Evolutionary conservation across 2,113 vertebrate genomes (phyloP).

Genomic region (Otus sunia): DNA sequence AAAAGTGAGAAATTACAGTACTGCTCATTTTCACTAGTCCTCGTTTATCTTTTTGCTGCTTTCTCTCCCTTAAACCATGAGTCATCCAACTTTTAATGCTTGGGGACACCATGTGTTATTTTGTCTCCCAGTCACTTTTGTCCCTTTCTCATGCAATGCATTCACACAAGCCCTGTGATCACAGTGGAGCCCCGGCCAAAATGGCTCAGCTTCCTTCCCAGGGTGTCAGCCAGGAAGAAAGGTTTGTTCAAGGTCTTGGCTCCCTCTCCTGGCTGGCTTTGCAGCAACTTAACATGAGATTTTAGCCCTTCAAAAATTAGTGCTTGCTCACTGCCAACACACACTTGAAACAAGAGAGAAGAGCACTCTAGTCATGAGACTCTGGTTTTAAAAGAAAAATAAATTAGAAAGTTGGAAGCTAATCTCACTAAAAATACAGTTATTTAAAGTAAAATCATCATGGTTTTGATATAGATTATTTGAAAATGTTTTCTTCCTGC

Average conservation of each 20-base stretch:
- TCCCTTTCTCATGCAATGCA: background rate
- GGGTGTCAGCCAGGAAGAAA: background rate
- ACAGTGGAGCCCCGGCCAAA: background rate
- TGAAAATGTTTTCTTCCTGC: background rate
- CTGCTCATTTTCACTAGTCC: background rate
- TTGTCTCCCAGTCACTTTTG: background rate
- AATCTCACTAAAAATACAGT: background rate
- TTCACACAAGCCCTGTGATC: background rate
- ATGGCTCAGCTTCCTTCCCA: slow-evolving; percentile 59
- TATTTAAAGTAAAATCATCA: background rate
- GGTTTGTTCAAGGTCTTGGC: slow-evolving; percentile 59
- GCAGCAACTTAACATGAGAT: background rate
- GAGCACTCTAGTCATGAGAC: background rate
- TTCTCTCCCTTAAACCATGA: background rate
- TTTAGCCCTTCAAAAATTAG: slow-evolving; percentile 14
- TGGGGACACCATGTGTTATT: background rate
- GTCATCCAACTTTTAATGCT: background rate
- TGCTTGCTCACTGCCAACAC: background rate
- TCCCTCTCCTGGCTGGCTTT: slow-evolving; percentile 73
- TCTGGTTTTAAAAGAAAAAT: background rate
- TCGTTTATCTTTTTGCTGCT: background rate
- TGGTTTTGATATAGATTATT: background rate
- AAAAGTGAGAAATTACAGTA: background rate
- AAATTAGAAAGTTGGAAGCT: background rate
- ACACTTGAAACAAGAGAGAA: background rate